These are phyloP conservation scores for Carapus acus DNA, from an alignment of 2,797 vertebrate genomes.

Conservation along the genomic window DNA sequence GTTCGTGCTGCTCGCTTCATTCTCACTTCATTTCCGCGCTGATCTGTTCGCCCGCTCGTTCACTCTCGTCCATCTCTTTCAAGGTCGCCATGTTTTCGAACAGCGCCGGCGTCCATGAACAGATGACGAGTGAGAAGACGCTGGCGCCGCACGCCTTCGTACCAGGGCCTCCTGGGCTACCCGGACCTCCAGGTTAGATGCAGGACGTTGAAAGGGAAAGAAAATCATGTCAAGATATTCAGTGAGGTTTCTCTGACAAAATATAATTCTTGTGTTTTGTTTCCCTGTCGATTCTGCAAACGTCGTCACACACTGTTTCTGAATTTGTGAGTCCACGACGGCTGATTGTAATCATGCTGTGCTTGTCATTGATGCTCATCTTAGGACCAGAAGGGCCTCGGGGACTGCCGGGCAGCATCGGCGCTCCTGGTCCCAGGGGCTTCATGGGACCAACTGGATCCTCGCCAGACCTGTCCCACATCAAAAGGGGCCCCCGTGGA, in stretches of 20 bases:
- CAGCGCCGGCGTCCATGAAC: slow-evolving; percentile 82
- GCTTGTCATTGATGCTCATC: slow-evolving; percentile 19
- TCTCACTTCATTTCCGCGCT: slow-evolving; percentile 9
- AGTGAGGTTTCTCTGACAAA: neutral
- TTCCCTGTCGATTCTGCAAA: neutral
- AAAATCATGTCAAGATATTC: slow-evolving; percentile 1
- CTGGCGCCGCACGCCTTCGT: slow-evolving; percentile 79
- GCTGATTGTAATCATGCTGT: neutral
- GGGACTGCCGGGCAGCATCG: slow-evolving; percentile 78
- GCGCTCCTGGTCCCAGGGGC: slow-evolving; percentile 86
- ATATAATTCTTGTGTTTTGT: neutral
- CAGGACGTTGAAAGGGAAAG: slow-evolving; percentile 10
- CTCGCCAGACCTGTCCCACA: slow-evolving; percentile 86
- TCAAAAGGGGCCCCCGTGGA: slow-evolving; percentile 91
- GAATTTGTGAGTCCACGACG: neutral
- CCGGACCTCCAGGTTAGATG: slow-evolving; percentile 84
- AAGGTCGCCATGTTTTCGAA: slow-evolving; percentile 88
- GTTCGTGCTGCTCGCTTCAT: slow-evolving; percentile 1
- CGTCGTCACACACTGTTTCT: neutral
- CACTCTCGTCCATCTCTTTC: slow-evolving; percentile 17
- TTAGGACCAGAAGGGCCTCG: slow-evolving; percentile 81
- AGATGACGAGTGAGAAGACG: slow-evolving; percentile 83
- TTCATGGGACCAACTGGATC: slow-evolving; percentile 94
- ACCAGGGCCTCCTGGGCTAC: slow-evolving; percentile 85
- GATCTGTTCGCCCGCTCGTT: neutral